Evolutionary conservation across 2,113 vertebrate species (phyloP), one percentile per base, ranked within the genome.

Genomic region (Telmatochromis sp.): DNA sequence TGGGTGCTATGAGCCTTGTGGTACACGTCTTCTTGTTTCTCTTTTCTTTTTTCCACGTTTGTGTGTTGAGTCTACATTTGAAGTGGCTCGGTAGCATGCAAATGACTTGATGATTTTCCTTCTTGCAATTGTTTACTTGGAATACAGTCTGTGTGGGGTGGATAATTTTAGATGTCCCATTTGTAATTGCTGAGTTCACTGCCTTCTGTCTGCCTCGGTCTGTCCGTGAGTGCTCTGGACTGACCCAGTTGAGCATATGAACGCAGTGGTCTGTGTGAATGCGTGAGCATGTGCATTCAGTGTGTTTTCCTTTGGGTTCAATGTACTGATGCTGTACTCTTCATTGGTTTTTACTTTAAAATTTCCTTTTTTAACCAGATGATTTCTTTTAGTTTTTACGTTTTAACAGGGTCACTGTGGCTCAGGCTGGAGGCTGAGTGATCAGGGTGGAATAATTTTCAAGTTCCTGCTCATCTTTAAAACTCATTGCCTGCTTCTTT

Each of bases 141-240:
- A 58, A 4, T 82, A 31, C 45, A 26, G 79, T 83, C 45, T 50
- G 55, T 79, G 47, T 55, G 45, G 78, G 58, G 12, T 11, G 28
- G 83, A 85, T 83, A 78, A 82, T 90, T 92, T 89, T 92, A 88
- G 89, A 86, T 71, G 85, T 84, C n/a, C 60, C n/a, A 12, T 81
- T 75, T 83, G 53, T 50, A 87, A 68, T 65, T 81, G 81, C 84
- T 86, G 81, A 84, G 9, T 92, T 86, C 58, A 85, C 60, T 73
- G 68, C 37, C 26, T 78, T 51, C 57, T 82, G 78, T 75, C 28
- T 51, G 51, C 47, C 42, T 55, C 54, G 2, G 37, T 79, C 21
- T 28, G 33, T 83, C 75, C 40, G 33, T 37, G 42, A 58, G 51
- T 58, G 40, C 75, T 60, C 78, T 31, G 37, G 8, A 21, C 75